These are phyloP conservation scores for Ernsta delagoae DNA, from an alignment of 2,888 invertebrate species.

Conservation along the genomic window DNA sequence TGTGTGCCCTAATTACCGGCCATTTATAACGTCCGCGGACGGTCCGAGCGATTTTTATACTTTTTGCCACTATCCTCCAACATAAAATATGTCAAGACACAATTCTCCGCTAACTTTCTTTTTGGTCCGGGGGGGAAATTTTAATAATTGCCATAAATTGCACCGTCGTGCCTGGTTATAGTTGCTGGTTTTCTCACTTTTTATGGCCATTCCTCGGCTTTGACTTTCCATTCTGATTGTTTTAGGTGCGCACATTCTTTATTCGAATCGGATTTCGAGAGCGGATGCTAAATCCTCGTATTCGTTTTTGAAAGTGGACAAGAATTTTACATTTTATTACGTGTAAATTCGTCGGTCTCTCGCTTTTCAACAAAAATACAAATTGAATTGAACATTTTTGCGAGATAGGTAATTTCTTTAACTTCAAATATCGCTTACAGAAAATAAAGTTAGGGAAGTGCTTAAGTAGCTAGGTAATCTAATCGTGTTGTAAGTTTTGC, in stretches of 20 bases:
- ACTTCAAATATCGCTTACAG: not conserved
- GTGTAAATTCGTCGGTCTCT: constrained; percentile 12
- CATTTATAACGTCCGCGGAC: constrained; percentile 74
- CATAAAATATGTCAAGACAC: constrained; percentile 67
- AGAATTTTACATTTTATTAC: constrained; percentile 36
- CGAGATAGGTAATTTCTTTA: not conserved
- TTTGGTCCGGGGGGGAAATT: constrained; percentile 44
- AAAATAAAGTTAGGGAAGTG: not conserved
- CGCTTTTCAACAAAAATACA: not conserved
- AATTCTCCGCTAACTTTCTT: constrained; percentile 56
- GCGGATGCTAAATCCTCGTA: constrained; percentile 18
- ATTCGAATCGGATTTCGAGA: constrained; percentile 29
- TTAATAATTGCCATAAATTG: constrained; percentile 54
- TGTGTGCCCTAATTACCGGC: constrained; percentile 75
- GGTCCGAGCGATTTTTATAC: constrained; percentile 72
- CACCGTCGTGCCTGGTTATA: constrained; percentile 39
- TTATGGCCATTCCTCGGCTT: constrained; percentile 13
- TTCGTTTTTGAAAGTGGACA: constrained; percentile 23
- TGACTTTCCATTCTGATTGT: constrained; percentile 23
- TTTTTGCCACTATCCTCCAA: constrained; percentile 59
- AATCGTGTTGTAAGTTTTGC: too few species aligned
- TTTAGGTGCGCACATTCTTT: constrained; percentile 35
- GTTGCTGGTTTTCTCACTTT: constrained; percentile 39
- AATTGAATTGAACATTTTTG: not conserved
- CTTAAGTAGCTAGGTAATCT: too few species aligned